Evolutionary conservation across 2,888 invertebrate species (phyloP).

Genomic region (Macrophya annulata): DNA sequence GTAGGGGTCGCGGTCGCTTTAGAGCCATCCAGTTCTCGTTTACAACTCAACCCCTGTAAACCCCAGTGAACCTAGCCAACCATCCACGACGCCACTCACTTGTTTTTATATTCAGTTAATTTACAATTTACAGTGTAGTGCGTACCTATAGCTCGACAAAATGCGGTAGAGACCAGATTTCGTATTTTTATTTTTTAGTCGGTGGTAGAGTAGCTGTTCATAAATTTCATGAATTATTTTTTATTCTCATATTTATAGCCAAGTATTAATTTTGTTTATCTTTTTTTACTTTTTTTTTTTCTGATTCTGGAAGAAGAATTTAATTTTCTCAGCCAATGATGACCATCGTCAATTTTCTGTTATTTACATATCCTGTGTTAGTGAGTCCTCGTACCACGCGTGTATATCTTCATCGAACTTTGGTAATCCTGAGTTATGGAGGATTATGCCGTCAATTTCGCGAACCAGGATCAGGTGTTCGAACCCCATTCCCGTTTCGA

Average conservation of each 20-base stretch:
- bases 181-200: background rate
- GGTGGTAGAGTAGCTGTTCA: no score
- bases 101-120: conserved; percentile 50
- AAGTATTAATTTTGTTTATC: no score
- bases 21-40: conserved; percentile 56
- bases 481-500: conserved; percentile 63
- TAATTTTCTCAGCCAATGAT: background rate
- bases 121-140: conserved; percentile 1
- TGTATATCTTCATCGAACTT: conserved; percentile 63
- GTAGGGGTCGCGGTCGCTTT: conserved; percentile 54
- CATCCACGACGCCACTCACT: conserved; percentile 17
- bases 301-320: background rate
- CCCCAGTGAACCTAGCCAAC: conserved; percentile 34
- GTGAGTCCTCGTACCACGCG: conserved; percentile 53
- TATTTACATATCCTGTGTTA: conserved; percentile 27
- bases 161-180: background rate
- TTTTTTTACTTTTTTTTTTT: background rate
- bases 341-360: conserved; percentile 14
- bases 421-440: conserved; percentile 78
- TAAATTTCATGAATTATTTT: background rate
- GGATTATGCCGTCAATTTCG: conserved; percentile 78
- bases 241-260: background rate
- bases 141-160: background rate
- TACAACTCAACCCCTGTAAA: conserved; percentile 54
- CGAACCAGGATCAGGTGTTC: conserved; percentile 77